phyloP scores from a whole-genome alignment of 2,888 invertebrate species.

The Cephus sareptanus region DNA sequence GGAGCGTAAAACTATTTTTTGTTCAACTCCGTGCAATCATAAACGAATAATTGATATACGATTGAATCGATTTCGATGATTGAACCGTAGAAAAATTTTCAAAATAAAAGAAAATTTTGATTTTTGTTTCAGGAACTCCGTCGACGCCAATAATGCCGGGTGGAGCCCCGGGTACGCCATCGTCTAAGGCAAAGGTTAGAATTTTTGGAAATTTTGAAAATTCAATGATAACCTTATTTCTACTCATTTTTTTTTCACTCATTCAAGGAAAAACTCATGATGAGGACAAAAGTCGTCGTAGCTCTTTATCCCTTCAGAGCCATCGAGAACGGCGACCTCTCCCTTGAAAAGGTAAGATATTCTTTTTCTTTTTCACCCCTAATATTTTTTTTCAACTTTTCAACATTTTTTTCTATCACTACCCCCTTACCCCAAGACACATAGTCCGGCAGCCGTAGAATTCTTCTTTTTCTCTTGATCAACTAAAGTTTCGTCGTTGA shows the following conservation, averaged over 20 bases:
- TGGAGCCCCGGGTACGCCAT: constrained; percentile 84
- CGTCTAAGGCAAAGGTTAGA: constrained; percentile 81
- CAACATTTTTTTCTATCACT: background rate
- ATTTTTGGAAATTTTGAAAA: background rate
- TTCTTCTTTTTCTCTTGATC: background rate
- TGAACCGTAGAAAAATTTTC: no score
- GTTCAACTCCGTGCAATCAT: no score
- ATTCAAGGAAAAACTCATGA: constrained; percentile 74
- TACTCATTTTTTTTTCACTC: background rate
- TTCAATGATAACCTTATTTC: background rate
- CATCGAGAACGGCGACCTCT: constrained; percentile 88
- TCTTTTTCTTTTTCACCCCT: background rate
- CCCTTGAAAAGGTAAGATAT: constrained; percentile 80
- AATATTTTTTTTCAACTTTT: background rate
- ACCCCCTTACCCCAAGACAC: background rate
- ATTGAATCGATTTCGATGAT: no score
- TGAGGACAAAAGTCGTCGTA: constrained; percentile 84
- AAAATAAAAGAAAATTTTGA: background rate
- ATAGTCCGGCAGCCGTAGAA: background rate
- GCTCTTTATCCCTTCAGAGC: constrained; percentile 92
- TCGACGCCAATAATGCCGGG: constrained; percentile 76
- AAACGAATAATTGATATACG: background rate
- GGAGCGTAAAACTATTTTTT: no score
- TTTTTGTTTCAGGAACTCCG: constrained; percentile 66
- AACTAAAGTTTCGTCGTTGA: background rate